A percentile compares a stretch with the other conserved stretches of the same genome.
phyloP scores from a whole-genome alignment of 2,888 invertebrate species.

The Spatulosminthurus flaviceps region DNA sequence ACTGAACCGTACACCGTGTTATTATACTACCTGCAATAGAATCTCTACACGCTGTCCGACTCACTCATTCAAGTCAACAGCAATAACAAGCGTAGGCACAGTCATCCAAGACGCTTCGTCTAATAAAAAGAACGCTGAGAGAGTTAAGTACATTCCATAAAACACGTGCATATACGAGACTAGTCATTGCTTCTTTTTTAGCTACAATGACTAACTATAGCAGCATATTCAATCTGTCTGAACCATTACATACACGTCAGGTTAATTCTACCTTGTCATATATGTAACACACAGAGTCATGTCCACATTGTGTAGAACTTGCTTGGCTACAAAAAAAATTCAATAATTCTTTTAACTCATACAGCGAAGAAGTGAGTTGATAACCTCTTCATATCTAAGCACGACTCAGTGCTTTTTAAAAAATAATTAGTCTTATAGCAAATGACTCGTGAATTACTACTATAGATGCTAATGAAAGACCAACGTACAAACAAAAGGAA shows the following conservation, averaged over 20 bases:
- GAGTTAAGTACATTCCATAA: slow-evolving; percentile 5
- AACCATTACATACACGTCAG: neutral
- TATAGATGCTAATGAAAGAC: neutral
- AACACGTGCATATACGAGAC: neutral
- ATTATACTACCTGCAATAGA: neutral
- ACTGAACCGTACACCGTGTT: neutral
- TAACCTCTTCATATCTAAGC: too few species aligned
- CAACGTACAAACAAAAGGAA: neutral
- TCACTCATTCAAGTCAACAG: neutral
- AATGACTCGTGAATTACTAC: neutral
- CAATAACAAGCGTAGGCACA: neutral
- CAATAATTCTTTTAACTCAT: neutral
- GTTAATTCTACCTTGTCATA: neutral
- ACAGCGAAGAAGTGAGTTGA: neutral
- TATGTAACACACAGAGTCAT: neutral
- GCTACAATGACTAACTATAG: neutral
- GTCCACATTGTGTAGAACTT: neutral
- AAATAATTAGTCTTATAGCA: too few species aligned
- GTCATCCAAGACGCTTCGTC: slow-evolving; percentile 9
- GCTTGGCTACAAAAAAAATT: neutral
- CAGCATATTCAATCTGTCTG: too few species aligned
- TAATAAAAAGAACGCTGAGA: neutral
- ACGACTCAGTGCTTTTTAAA: too few species aligned
- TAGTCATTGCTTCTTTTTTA: slow-evolving; percentile 1
- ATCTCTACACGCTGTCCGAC: neutral